Conservation (phyloP, 2,888 invertebrate species). For the Melieria picta region DNA sequence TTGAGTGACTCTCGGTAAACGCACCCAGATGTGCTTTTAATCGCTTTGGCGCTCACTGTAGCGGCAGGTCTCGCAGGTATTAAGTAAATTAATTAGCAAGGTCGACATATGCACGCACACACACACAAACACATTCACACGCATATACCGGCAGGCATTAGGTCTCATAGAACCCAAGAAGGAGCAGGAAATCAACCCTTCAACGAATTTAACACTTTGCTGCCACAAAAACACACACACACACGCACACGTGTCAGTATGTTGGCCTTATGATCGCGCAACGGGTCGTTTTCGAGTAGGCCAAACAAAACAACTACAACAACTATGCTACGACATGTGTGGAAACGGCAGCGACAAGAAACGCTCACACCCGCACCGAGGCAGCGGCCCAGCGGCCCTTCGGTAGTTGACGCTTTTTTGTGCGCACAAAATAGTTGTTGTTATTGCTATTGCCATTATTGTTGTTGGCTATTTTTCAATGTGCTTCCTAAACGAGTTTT, state of each 20-base stretch:
- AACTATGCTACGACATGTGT: neutral
- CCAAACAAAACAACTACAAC: constrained; percentile 1
- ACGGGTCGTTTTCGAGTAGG: constrained; percentile 19
- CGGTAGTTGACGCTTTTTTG: too few relatives aligned
- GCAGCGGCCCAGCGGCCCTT: neutral
- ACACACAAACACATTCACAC: neutral
- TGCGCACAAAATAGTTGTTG: too few relatives aligned
- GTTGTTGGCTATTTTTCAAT: too few relatives aligned
- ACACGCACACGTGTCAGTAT: neutral
- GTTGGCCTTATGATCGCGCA: constrained; percentile 7
- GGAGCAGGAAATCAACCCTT: constrained; percentile 26
- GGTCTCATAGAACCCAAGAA: constrained; percentile 12
- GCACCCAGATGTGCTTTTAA: constrained; percentile 27
- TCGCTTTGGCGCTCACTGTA: neutral
- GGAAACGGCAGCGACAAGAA: constrained; percentile 8
- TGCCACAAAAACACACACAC: neutral
- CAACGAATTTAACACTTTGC: constrained; percentile 25
- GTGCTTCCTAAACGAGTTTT: constrained; percentile 8
- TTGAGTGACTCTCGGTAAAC: constrained; percentile 17
- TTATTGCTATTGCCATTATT: too few relatives aligned
- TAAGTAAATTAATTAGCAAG: constrained; percentile 35
- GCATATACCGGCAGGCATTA: neutral
- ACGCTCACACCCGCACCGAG: constrained; percentile 17
- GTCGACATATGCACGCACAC: neutral
- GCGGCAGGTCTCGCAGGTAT: constrained; percentile 30